phyloP scores from a whole-genome alignment of 37 sponge, comb jelly and placozoan species.

The Oscarella lobularis region DNA sequence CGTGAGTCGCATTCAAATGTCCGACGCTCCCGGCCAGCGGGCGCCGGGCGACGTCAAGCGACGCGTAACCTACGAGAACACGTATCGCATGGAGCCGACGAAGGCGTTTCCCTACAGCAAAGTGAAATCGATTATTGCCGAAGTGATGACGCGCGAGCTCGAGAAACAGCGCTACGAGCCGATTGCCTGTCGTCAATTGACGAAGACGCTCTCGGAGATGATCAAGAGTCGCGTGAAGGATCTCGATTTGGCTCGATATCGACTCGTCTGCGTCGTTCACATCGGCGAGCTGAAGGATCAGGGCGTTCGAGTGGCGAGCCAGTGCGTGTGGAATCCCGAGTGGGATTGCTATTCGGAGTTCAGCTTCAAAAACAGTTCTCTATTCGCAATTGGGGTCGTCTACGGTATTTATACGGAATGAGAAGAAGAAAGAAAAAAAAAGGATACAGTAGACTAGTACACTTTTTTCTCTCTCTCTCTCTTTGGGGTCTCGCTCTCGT shows the following conservation, averaged over 20 bases:
- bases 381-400: conserved; percentile 85
- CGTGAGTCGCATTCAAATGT: background rate
- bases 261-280: conserved; percentile 69
- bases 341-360: conserved; percentile 65
- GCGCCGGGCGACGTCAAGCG: conserved; percentile 25
- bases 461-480: too few species aligned
- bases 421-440: too few species aligned
- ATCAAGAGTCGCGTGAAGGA: conserved; percentile 74
- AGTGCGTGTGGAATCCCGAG: conserved; percentile 91
- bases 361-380: conserved; percentile 66
- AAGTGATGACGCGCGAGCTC: conserved; percentile 9
- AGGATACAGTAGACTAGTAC: too few species aligned
- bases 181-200: conserved; percentile 37
- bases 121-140: background rate
- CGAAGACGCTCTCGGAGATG: conserved; percentile 51
- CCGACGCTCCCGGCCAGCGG: background rate
- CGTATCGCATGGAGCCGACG: conserved; percentile 68
- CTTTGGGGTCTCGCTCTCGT: too few species aligned
- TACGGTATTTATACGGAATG: conserved; percentile 88
- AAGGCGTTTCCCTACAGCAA: background rate
- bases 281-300: conserved; percentile 82
- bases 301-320: conserved; percentile 72
- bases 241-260: conserved; percentile 65
- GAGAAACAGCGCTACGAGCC: conserved; percentile 58
- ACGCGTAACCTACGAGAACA: conserved; percentile 63